Conservation (phyloP, 2,888 invertebrate genomes). For the Pristionchus entomophagus region DNA sequence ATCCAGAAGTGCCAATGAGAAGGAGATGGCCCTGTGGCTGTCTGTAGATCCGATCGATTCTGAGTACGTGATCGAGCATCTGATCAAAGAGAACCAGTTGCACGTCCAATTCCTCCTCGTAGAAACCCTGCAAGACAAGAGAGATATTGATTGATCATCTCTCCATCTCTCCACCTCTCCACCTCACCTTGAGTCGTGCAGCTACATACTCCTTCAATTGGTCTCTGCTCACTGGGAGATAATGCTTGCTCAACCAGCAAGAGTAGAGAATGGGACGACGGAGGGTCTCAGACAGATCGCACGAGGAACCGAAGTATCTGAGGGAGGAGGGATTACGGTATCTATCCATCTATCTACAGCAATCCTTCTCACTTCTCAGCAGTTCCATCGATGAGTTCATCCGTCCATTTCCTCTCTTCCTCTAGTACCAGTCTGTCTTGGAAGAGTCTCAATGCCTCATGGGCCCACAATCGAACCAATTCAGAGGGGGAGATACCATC, state of each 20-base stretch:
- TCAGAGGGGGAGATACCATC: constrained; percentile 94
- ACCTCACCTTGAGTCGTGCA: constrained; percentile 86
- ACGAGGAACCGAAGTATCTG: constrained; percentile 89
- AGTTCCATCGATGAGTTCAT: constrained; percentile 94
- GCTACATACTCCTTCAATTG: constrained; percentile 96
- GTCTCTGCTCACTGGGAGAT: constrained; percentile 94
- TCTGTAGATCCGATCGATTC: constrained; percentile 98
- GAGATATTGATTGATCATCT: background rate
- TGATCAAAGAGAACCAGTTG: constrained; percentile 98
- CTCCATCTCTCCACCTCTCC: background rate
- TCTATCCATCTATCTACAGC: background rate
- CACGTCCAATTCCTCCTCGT: constrained; percentile 98
- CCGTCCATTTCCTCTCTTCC: constrained; percentile 95
- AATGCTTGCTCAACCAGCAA: constrained; percentile 98
- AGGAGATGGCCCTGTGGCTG: constrained; percentile 94
- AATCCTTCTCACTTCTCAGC: constrained; percentile 78
- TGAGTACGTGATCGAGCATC: constrained; percentile 96
- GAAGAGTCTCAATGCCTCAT: constrained; percentile 97
- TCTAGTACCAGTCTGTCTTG: constrained; percentile 90
- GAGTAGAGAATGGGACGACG: constrained; percentile 95
- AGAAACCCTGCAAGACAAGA: constrained; percentile 90
- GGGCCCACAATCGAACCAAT: constrained; percentile 97
- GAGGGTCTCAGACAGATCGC: constrained; percentile 82
- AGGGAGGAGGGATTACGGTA: background rate
- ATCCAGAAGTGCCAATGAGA: constrained; percentile 97